phyloP scores from a whole-genome alignment of 2,888 invertebrate species.

The Pandemis heparana region DNA sequence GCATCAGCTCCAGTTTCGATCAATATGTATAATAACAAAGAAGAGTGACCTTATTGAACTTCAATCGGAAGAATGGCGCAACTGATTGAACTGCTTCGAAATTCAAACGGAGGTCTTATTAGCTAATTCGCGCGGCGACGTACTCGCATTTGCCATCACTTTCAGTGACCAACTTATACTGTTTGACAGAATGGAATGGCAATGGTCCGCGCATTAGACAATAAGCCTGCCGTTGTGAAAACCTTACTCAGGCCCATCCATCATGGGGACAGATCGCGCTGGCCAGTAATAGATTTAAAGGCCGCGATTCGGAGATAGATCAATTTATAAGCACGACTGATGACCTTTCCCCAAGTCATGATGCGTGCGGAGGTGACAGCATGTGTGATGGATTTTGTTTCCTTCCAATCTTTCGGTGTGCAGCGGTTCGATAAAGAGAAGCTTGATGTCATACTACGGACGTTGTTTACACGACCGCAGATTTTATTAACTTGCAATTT shows the following conservation, averaged over 20 bases:
- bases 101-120: not conserved
- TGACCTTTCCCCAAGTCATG: constrained; percentile 28
- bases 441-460: not conserved
- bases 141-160: not conserved
- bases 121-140: not conserved
- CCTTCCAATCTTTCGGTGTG: not conserved
- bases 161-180: not conserved
- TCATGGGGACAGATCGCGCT: constrained; percentile 55
- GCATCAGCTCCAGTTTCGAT: not conserved
- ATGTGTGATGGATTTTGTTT: constrained; percentile 40
- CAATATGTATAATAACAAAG: not conserved
- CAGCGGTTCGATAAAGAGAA: not conserved
- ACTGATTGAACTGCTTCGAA: not conserved
- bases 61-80: no score
- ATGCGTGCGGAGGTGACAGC: constrained; percentile 30
- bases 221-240: not conserved
- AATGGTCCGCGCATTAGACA: not conserved
- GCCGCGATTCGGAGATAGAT: constrained; percentile 51
- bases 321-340: constrained; percentile 51
- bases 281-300: constrained; percentile 57
- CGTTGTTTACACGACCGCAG: not conserved
- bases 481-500: not conserved
- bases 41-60: no score
- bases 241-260: constrained; percentile 49
- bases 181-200: not conserved